phyloP scores from a whole-genome alignment of 2,113 vertebrate genomes.

The Natator depressus region DNA sequence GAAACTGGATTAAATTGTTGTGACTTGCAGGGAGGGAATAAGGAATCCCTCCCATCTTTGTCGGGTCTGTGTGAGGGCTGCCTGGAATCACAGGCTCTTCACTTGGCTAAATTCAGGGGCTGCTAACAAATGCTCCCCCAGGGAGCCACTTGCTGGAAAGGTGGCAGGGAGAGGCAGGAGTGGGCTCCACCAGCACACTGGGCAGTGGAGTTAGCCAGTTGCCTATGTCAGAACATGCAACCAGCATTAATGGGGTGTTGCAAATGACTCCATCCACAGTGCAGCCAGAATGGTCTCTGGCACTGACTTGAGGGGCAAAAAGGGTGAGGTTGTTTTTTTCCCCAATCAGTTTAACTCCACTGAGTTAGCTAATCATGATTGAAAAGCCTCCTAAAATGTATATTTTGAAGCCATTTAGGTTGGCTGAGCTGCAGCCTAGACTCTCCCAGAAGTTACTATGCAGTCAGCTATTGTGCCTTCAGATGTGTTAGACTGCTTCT shows the following conservation, averaged over 20 bases:
- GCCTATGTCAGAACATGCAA: not conserved
- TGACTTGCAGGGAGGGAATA: not conserved
- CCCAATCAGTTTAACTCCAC: not conserved
- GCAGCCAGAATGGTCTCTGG: not conserved
- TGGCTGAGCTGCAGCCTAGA: not conserved
- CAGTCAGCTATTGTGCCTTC: not conserved
- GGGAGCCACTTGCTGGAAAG: not conserved
- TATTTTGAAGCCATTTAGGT: not conserved
- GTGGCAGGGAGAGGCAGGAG: not conserved
- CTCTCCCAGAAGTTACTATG: not conserved
- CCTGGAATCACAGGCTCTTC: not conserved
- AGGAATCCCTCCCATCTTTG: not conserved
- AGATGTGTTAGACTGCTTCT: rapidly evolving
- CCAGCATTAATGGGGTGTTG: not conserved
- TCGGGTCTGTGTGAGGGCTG: not conserved
- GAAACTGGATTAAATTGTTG: not conserved
- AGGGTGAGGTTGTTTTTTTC: not conserved
- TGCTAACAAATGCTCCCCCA: not conserved
- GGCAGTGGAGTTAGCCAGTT: not conserved
- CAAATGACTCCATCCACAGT: not conserved
- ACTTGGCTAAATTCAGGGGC: not conserved
- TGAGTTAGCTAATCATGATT: not conserved
- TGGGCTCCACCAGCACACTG: not conserved
- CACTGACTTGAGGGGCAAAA: not conserved
- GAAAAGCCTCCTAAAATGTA: not conserved